Conservation (phyloP, 1,140 invertebrate genomes). For the Drosophila kikkawai region DNA sequence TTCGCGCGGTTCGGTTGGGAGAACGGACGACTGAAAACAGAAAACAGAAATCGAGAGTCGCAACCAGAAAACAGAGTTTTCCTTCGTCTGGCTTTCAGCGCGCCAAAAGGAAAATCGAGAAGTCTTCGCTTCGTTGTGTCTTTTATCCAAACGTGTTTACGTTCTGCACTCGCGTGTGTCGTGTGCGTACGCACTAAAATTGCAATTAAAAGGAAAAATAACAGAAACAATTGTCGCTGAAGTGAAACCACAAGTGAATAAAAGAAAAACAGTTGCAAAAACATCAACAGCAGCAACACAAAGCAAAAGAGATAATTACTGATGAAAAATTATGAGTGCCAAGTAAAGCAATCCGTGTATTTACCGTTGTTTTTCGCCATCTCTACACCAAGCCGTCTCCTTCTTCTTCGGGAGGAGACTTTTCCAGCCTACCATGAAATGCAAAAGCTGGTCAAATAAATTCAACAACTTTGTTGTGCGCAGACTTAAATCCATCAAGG, state of each 20-base stretch:
- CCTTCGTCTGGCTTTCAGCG: constrained; percentile 7
- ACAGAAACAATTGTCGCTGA: constrained; percentile 17
- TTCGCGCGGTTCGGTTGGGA: constrained; percentile 14
- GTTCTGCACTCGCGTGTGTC: not conserved
- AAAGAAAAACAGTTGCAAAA: constrained; percentile 12
- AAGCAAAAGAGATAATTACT: constrained; percentile 8
- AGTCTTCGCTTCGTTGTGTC: constrained; percentile 14
- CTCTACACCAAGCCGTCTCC: constrained; percentile 33
- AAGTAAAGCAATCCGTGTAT: constrained; percentile 28
- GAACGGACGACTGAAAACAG: not conserved
- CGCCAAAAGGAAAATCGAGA: constrained; percentile 29
- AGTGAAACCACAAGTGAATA: constrained; percentile 30
- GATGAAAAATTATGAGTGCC: constrained; percentile 16
- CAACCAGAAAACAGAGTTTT: constrained; percentile 5
- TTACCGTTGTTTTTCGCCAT: constrained; percentile 45
- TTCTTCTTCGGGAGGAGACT: constrained; percentile 31
- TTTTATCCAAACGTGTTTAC: constrained; percentile 8
- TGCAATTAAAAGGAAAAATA: not conserved
- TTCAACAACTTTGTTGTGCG: constrained; percentile 84
- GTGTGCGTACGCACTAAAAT: constrained; percentile 7
- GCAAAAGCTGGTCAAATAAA: constrained; percentile 85
- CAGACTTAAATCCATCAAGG: constrained; percentile 80
- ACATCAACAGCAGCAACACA: not conserved
- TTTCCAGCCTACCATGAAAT: constrained; percentile 83
- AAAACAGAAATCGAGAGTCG: constrained; percentile 1